These are phyloP conservation scores for Tricholaema leucomelas DNA, from an alignment of 2,113 vertebrate genomes.

Conservation along the genomic window DNA sequence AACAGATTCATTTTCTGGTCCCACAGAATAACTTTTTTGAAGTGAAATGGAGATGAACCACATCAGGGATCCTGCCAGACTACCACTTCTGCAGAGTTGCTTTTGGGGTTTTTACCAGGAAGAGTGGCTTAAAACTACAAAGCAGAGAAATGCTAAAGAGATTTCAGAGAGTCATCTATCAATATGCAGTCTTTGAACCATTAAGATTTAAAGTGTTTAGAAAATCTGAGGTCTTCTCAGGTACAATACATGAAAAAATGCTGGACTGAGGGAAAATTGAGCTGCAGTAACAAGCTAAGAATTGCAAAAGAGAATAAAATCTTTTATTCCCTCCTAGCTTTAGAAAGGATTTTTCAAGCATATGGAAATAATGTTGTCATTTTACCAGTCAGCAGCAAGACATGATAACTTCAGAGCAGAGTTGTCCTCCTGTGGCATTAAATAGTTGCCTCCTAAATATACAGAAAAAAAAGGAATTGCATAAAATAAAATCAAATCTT, in stretches of 20 bases:
- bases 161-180: neutral
- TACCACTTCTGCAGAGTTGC: neutral
- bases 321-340: rapidly evolving
- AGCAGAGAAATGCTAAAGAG: neutral
- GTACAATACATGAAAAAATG: neutral
- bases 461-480: neutral
- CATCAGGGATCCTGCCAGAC: neutral
- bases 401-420: neutral
- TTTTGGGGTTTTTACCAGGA: neutral
- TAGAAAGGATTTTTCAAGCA: neutral
- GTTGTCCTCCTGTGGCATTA: neutral
- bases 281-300: neutral
- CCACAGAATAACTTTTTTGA: neutral
- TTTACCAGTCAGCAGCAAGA: neutral
- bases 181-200: neutral
- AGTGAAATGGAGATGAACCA: neutral
- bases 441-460: neutral
- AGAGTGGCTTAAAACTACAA: neutral
- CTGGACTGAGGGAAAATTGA: neutral
- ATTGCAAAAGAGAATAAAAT: neutral
- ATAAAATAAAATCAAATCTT: neutral
- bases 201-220: neutral
- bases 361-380: neutral
- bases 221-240: neutral
- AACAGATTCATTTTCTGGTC: neutral